Evolutionary conservation across 1,140 invertebrate species (phyloP), one percentile per base, ranked within the genome.

Genomic region (Hylaeus volcanicus): DNA sequence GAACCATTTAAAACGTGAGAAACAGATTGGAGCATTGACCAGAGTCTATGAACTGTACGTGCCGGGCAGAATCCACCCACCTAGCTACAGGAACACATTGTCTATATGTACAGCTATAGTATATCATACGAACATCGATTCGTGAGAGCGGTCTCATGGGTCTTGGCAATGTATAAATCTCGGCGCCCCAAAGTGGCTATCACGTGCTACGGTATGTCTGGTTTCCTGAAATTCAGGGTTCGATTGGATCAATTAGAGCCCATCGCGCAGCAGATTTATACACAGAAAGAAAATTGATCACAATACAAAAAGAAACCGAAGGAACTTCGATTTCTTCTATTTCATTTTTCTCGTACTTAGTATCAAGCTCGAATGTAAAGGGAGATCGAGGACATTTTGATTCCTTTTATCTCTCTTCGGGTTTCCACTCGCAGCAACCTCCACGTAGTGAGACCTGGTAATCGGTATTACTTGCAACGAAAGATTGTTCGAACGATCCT

Each of bases 91-190:
- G 43, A 74, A 76, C 78, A 68, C 48, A 85, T 86, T 85, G 83
- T 85, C 80, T 71, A 68, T 69, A 26, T 26, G 26, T 26, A 74
- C 12, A 39, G 65, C 43, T 45, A 51, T 64, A 69, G 69, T 85
- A 81, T 70, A 80, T 80, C 72, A 80, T 80, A 74, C 77, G 83
- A 74, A 61, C 79, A 86, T 86, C 79, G 84, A 86, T 86, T 83
- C 84, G 61, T 73, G 68, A 85, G 72, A 75, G 60, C 76, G 58
- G 72, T 39, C 66, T 64, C 73, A 66, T 85, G 73, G 69, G 70
- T 65, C 74, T 26, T 58, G 58, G 65, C 74, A 55, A 84, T 77
- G 68, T 81, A 85, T 79, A 64, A 85, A 85, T 79, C 75, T 74
- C 64, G 11, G 70, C 83, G 63, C 26, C 56, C 51, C 60, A 53